Evolutionary conservation across 2,113 vertebrate genomes (phyloP).

Genomic region (Tautogolabrus adspersus): DNA sequence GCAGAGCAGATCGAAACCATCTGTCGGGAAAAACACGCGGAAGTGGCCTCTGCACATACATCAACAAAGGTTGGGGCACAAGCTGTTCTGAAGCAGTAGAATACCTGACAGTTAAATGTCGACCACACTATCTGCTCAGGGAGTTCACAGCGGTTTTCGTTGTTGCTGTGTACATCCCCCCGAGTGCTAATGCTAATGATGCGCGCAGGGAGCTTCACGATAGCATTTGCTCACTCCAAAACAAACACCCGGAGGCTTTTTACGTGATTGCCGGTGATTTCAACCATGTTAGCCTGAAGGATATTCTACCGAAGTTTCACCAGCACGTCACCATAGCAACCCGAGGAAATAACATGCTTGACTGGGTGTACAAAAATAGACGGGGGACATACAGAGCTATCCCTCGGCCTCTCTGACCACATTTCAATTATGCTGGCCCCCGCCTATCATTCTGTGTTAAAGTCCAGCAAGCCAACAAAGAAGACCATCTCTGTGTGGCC

Average conservation of each 20-base stretch:
- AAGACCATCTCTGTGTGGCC: too few species aligned
- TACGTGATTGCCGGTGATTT: neutral
- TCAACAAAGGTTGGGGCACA: neutral
- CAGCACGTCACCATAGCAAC: neutral
- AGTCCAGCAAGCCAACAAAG: too few species aligned
- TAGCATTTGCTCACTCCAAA: neutral
- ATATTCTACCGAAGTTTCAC: neutral
- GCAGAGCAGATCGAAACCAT: too few species aligned
- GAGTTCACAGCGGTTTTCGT: neutral
- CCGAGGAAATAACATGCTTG: neutral
- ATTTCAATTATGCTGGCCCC: too few species aligned
- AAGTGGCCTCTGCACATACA: too few species aligned
- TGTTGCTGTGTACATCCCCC: neutral
- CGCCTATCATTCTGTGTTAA: too few species aligned
- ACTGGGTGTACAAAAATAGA: neutral
- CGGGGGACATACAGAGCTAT: too few species aligned
- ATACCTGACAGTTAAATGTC: too few species aligned
- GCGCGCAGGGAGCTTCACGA: too few species aligned
- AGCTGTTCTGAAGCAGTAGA: neutral
- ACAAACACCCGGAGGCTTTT: neutral
- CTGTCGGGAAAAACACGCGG: too few species aligned
- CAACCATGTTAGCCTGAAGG: neutral
- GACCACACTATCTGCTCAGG: too few species aligned
- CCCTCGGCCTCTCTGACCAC: constrained; percentile 4
- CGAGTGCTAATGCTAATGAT: neutral